Evolutionary conservation across 2,113 vertebrate species (phyloP), one percentile per base, ranked within the genome.

Genomic region (Ardeotis arabs): DNA sequence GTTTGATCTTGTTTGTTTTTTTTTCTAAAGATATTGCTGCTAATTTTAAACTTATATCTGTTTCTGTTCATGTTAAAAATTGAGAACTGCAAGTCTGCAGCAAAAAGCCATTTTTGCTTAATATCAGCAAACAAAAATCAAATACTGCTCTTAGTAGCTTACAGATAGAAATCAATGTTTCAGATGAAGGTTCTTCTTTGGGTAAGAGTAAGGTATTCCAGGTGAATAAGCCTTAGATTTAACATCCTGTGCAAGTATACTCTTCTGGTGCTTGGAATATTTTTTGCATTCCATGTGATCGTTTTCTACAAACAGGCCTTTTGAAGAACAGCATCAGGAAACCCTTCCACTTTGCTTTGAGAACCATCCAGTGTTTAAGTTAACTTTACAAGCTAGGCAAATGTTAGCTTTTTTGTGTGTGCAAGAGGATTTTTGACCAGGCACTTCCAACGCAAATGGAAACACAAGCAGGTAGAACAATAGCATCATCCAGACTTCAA

Each of bases 11-110:
- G 7, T 49, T 49, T 49, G 8, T 22, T 52, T 53, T 47, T 17
- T 25, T 20, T 21, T 33, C 0, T 1, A 52, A 64, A 77, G 81
- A 58, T 6, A 62, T 0, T 2, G 0, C 35, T 39, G 9, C 8
- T 31, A 67, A 44, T 50, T 50, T 21, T 72, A 55, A 76, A 84
- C n/a, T 74, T 59, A 50, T 68, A 59, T 7, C 17, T 68, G 13
- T 59, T 77, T 45, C 55, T 70, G 28, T 45, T 74, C 6, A 8
- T 1, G 0, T 25, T 44, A 39, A 24, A n/a, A 33, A 92, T 2
- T 2, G 4, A 1, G 31, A 81, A 74, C 14, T 22, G 4, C 24
- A 85, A 68, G 7, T 10, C 35, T n/a, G 24, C 28, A 89, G 28
- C 35, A 77, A 70, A 80, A 74, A 53, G 27, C 2, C 22, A 53